phyloP scores from a whole-genome alignment of 1,140 invertebrate genomes.

The Pseudomyrmex sp. region DNA sequence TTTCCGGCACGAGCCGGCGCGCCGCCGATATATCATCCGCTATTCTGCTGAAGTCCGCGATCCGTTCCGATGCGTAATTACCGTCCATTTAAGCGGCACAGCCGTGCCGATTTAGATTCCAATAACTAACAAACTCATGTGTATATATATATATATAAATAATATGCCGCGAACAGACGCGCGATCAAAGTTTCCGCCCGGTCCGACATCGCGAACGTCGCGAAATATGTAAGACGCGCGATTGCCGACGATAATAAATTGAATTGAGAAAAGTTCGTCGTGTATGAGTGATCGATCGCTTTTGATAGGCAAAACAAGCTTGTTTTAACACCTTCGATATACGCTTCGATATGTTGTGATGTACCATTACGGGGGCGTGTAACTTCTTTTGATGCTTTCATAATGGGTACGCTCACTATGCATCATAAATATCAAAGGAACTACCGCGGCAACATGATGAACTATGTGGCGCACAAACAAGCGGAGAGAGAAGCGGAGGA shows the following conservation, averaged over 20 bases:
- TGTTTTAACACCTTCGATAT: background rate
- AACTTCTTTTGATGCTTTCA: background rate
- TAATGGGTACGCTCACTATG: background rate
- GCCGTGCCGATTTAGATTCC: slow-evolving; percentile 68
- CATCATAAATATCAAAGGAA: slow-evolving; percentile 29
- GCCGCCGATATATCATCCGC: slow-evolving; percentile 61
- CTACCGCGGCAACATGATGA: background rate
- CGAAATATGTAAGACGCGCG: background rate
- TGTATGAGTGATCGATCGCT: slow-evolving; percentile 28
- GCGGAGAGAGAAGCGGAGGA: background rate
- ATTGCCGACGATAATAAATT: background rate
- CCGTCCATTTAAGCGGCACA: slow-evolving; percentile 59
- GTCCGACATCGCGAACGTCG: background rate
- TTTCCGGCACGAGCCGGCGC: slow-evolving; percentile 42
- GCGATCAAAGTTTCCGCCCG: slow-evolving; percentile 46
- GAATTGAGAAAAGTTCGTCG: slow-evolving; percentile 22
- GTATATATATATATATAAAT: background rate
- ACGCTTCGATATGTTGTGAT: background rate
- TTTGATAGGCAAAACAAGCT: background rate
- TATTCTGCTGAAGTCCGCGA: slow-evolving; percentile 57
- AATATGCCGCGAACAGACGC: background rate
- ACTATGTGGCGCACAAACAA: background rate
- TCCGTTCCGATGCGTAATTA: slow-evolving; percentile 71
- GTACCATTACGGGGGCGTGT: background rate
- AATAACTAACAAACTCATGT: slow-evolving; percentile 42